Percentiles rank a stretch among this genome's conserved stretches.
These are phyloP conservation scores for Hemicrepidius hirtus DNA, from an alignment of 2,888 invertebrate species.

Conservation along the genomic window DNA sequence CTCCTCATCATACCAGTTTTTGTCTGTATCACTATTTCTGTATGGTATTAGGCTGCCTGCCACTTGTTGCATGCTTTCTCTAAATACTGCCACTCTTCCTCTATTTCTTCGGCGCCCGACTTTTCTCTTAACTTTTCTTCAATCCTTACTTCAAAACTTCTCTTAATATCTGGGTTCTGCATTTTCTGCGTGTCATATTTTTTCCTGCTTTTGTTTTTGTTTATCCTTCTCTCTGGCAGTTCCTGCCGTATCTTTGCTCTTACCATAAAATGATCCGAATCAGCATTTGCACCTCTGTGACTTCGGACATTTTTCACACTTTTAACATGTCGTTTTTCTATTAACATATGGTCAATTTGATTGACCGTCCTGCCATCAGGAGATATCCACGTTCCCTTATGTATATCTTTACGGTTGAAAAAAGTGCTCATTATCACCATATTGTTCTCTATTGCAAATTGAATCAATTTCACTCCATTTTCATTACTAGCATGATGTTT, in stretches of 20 bases:
- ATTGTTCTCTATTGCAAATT: not conserved
- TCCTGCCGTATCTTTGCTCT: not conserved
- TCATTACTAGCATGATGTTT: not conserved
- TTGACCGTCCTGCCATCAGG: not conserved
- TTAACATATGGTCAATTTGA: not conserved
- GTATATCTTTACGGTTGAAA: not conserved
- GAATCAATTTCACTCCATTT: not conserved
- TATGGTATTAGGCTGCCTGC: not conserved
- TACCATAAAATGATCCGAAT: no score
- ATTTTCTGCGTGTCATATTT: no score
- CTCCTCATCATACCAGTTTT: not conserved
- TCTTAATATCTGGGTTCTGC: no score
- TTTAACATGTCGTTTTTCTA: not conserved
- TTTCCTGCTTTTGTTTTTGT: not conserved
- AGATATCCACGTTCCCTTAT: no score
- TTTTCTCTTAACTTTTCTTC: no score
- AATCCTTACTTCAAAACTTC: no score
- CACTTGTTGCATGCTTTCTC: slow-evolving; percentile 4
- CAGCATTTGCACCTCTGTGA: no score
- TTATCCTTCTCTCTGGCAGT: not conserved
- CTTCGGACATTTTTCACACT: not conserved
- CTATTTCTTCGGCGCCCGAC: no score
- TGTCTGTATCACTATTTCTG: not conserved
- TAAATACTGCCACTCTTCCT: not conserved
- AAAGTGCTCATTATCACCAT: not conserved